Conservation (phyloP, 2,888 invertebrate genomes). For the Tenthredo amoena region DNA sequence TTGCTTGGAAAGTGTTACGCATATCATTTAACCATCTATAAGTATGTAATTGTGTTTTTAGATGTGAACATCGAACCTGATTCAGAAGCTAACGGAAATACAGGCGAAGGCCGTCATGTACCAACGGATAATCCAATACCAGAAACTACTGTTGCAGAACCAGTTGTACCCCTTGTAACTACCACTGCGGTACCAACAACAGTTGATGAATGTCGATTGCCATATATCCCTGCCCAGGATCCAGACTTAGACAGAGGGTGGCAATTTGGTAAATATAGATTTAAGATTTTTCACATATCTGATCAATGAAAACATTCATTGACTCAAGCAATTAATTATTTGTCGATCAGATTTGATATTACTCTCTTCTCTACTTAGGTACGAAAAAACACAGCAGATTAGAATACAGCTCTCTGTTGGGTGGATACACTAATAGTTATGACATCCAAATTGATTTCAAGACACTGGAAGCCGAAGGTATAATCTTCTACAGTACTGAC, state of each 20-base stretch:
- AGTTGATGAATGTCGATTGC: conserved; percentile 79
- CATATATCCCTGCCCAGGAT: conserved; percentile 79
- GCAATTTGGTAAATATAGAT: conserved; percentile 81
- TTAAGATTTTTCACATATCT: not conserved
- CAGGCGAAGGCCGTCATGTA: conserved; percentile 49
- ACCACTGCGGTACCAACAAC: conserved; percentile 67
- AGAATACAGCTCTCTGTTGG: conserved; percentile 83
- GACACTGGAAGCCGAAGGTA: conserved; percentile 87
- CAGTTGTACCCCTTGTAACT: conserved; percentile 58
- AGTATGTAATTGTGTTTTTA: conserved; percentile 53
- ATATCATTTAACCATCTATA: not conserved
- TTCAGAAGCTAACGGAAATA: conserved; percentile 3
- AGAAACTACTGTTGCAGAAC: conserved; percentile 58
- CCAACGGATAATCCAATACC: conserved; percentile 57
- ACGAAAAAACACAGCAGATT: conserved; percentile 85
- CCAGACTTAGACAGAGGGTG: conserved; percentile 81
- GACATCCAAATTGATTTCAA: conserved; percentile 90
- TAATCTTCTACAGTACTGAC: conserved; percentile 90
- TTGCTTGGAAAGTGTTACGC: not conserved
- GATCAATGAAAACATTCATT: not conserved
- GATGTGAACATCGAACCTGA: conserved; percentile 60
- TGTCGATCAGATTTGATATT: conserved; percentile 6
- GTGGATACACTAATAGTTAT: conserved; percentile 83
- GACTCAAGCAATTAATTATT: not conserved
- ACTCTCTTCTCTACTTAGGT: conserved; percentile 77